Evolutionary conservation across 2,113 vertebrate genomes (phyloP).

Genomic region (Natator depressus): DNA sequence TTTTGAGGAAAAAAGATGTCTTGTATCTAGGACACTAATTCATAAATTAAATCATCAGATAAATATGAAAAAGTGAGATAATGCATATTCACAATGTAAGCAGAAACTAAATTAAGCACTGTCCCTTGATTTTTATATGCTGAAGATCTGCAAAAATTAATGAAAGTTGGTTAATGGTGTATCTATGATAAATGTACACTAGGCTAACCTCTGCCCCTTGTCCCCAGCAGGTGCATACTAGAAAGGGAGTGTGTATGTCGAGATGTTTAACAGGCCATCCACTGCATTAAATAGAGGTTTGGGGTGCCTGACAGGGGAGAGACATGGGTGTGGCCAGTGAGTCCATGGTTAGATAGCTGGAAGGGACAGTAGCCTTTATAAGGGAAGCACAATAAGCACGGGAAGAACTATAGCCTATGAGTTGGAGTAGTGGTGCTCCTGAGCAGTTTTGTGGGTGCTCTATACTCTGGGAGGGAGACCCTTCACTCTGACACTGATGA

Average conservation of each 20-base stretch:
- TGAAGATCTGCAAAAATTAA: neutral
- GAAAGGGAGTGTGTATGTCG: neutral
- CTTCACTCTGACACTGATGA: neutral
- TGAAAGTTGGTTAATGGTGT: neutral
- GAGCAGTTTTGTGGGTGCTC: neutral
- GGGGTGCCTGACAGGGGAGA: neutral
- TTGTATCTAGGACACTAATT: neutral
- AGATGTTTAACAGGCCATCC: neutral
- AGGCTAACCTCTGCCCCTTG: neutral
- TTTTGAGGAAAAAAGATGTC: neutral
- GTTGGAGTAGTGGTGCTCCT: neutral
- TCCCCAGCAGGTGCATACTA: neutral
- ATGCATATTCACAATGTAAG: neutral
- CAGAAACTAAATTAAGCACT: neutral
- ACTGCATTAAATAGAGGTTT: neutral
- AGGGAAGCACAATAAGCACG: neutral
- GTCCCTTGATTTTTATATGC: neutral
- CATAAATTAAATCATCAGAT: neutral
- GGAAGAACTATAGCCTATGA: neutral
- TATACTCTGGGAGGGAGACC: neutral
- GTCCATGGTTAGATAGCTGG: neutral
- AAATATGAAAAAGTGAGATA: neutral
- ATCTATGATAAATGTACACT: neutral
- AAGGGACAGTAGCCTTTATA: neutral
- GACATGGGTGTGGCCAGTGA: neutral